These are phyloP conservation scores for Micronycteris hirsuta DNA, from an alignment of 2,113 vertebrate species.

Conservation along the genomic window DNA sequence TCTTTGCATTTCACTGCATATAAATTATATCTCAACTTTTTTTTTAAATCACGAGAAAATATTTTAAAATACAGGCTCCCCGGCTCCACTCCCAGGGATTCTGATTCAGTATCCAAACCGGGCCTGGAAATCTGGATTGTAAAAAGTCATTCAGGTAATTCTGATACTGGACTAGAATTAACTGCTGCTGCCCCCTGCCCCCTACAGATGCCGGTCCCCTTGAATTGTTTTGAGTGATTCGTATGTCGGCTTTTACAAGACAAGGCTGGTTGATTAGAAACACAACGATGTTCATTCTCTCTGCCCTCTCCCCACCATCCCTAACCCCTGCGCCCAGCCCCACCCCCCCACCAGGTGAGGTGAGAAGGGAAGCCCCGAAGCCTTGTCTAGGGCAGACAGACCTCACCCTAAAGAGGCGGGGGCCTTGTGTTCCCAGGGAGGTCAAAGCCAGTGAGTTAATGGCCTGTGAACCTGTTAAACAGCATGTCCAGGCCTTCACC, in stretches of 20 bases:
- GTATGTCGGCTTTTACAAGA: not conserved
- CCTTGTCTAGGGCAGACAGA: not conserved
- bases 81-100: not conserved
- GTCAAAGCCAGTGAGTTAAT: slow-evolving; percentile 22
- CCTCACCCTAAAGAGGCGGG: not conserved
- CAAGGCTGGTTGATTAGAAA: not conserved
- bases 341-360: not conserved
- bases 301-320: not conserved
- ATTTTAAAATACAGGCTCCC: not conserved
- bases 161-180: not conserved
- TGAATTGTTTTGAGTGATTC: not conserved
- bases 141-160: not conserved
- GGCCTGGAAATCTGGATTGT: not conserved
- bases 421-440: not conserved
- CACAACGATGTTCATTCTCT: not conserved
- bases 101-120: not conserved
- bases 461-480: slow-evolving; percentile 46
- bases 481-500: slow-evolving; percentile 16
- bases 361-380: not conserved
- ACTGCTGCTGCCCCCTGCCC: not conserved
- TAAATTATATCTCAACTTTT: not conserved
- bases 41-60: not conserved
- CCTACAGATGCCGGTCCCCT: no score
- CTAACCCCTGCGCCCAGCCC: not conserved
- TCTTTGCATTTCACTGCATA: not conserved